Base-by-base conservation (phyloP, 2,113 vertebrate genomes). In the Leiothrix lutea region DNA sequence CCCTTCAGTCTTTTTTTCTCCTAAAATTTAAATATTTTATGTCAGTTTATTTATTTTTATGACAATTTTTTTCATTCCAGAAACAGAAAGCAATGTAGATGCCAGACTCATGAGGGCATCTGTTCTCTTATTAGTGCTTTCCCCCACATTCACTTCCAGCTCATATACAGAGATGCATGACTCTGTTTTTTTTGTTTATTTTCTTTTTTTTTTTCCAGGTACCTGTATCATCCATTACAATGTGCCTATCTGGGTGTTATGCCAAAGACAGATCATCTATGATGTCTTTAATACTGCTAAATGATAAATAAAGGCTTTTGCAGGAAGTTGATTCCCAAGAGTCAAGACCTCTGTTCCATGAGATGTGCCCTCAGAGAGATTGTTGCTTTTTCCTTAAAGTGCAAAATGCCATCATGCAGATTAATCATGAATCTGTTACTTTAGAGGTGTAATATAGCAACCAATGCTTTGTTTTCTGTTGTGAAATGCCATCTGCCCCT, bases 21-120 rank as follows among this genome's bases (percentile, higher is more conserved):
- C 48, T 56, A 79, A 96, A 74, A 96, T 93, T 97, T 95, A 95
- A 97, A 97, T 97, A 97, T 97, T 98, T 97, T 47, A 95, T 97
- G 92, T 97, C 92, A 96, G 92, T 95, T 97, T 36, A 74, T 97
- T 98, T 98, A 92, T 98, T 98, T 97, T 97, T 96, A 94, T 97
- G 97, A 94, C 71, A 96, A 92, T 74, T 97, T 78, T 84, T 97
- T 96, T 87, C n/a, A 64, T 93, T 97, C 95, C 93, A 95, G 92
- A 97, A 97, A 96, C 84, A 94, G 92, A 96, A 97, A 96, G 95
- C 54, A 18, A 16, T 92, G 87, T 94, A 88, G 91, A 95, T 95
- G 80, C 71, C 91, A 97, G 91, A 54, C 80, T 97, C 86, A 78
- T 4, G 11, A 72, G 91, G 97, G 94, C 92, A 96, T 96, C 96